These are phyloP conservation scores for Gryllus longicercus DNA, from an alignment of 2,888 invertebrate species.

Conservation along the genomic window DNA sequence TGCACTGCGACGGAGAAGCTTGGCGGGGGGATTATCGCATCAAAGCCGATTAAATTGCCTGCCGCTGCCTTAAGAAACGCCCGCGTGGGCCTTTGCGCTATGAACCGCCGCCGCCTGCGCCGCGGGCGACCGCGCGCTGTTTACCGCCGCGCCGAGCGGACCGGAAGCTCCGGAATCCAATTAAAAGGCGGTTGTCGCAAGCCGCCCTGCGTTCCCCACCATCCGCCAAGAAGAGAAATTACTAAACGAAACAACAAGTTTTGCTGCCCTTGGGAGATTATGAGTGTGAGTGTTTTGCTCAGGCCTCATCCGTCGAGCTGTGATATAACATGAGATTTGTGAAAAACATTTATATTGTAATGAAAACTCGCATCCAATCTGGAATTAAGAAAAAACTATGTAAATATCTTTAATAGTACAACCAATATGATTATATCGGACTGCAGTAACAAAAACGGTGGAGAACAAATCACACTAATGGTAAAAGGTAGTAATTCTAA, in stretches of 20 bases:
- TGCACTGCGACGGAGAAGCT: no score
- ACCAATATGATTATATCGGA: no score
- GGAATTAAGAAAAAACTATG: no score
- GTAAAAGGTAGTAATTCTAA: no score
- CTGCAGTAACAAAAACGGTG: no score
- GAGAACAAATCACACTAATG: no score
- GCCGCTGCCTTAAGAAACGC: neutral
- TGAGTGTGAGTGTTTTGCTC: no score
- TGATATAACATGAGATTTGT: no score
- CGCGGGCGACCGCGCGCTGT: neutral
- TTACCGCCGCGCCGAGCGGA: neutral
- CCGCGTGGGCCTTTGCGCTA: neutral
- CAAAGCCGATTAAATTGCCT: constrained; percentile 9
- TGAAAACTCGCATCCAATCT: no score
- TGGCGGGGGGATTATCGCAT: neutral
- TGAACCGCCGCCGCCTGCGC: neutral
- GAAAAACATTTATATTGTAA: no score
- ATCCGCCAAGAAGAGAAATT: neutral
- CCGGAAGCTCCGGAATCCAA: neutral
- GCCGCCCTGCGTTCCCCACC: neutral
- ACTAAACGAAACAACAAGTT: neutral
- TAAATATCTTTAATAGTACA: no score
- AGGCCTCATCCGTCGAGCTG: no score
- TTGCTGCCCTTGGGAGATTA: neutral
- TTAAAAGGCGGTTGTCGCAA: neutral